A percentile compares a stretch with the other conserved stretches of the same genome.
These are phyloP conservation scores for Sphaerophoria taeniata DNA, from an alignment of 2,888 invertebrate species.

Conservation along the genomic window DNA sequence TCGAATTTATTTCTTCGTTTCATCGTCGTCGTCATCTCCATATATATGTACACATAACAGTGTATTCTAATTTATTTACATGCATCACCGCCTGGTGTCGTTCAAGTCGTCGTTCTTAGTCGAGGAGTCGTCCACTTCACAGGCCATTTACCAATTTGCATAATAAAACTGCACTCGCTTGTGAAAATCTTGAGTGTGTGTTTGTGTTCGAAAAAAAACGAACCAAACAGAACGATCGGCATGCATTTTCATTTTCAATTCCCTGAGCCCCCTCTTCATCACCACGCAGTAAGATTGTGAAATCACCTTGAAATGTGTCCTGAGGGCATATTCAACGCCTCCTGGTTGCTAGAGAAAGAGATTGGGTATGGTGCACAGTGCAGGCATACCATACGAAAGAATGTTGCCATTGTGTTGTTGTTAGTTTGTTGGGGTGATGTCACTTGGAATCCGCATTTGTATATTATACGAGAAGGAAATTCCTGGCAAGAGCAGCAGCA, in stretches of 20 bases:
- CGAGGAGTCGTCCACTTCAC: conserved; percentile 68
- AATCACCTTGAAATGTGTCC: conserved; percentile 74
- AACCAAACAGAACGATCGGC: conserved; percentile 52
- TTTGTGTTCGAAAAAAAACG: neutral
- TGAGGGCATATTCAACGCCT: conserved; percentile 64
- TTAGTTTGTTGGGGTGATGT: conserved; percentile 13
- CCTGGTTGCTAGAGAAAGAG: conserved; percentile 18
- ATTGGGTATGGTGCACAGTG: neutral
- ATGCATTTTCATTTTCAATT: conserved; percentile 46
- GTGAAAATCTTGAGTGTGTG: conserved; percentile 57
- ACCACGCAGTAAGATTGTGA: conserved; percentile 54
- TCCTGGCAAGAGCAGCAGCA: conserved; percentile 23
- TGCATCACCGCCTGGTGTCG: conserved; percentile 65
- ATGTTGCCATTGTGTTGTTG: too few species aligned
- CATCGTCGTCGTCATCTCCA: neutral
- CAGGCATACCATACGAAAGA: neutral
- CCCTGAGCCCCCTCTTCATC: neutral
- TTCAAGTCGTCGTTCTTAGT: conserved; percentile 12
- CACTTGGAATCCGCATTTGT: neutral
- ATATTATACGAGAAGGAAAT: neutral
- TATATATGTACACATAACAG: conserved; percentile 51
- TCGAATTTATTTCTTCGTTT: conserved; percentile 61
- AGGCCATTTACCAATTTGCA: conserved; percentile 75
- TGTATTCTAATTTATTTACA: conserved; percentile 71
- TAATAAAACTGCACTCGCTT: conserved; percentile 71